Evolutionary conservation across 2,888 invertebrate species (phyloP), one percentile per base, ranked within the genome.

Genomic region (Azorinus chamasolen): DNA sequence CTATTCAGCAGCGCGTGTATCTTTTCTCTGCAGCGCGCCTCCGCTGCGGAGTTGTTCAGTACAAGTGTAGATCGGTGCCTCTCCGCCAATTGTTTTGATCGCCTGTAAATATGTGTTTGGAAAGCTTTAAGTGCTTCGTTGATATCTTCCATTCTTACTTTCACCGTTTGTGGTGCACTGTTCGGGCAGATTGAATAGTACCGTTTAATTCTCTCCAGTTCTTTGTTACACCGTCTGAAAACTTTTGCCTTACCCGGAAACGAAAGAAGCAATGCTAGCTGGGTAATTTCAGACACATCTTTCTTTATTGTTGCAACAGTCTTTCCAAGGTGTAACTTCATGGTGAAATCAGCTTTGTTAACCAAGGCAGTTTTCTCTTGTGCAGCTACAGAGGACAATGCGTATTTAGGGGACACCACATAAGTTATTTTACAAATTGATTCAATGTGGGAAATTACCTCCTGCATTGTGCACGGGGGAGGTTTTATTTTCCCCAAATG

Each of bases 331-430:
- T 50, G 50, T 20, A 50, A 18, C 14, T n/a, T 14, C 12, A 50
- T 50, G 5, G 50, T 50, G 50, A 50, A 50, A 20, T 50, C 20
- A 12, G 14, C 18, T n/a, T 20, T 50, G 50, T 50, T 22, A 22
- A 50, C 12, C 2, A 5, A 18, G 1, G 50, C 14, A 4, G 10
- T 12, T 20, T 50, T 50, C 22, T 50, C 18, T 20, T 50, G 3
- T 12, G 20, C 14, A n/a, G 22, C 22, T 18, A 50, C 4, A 6
- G 32, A 32, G 10, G 32, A 32, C 12, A 74, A 43, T 12, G 62
- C 50, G 12, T 74, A 45, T 51, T 57, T 74, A 1, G 73, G 73
- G n/a, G 73, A 74, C 20, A 45, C 37, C 3, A 74, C 43, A 20
- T 74, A 74, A 12, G 62, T 39, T 12, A 68, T 45, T 18, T 68